Conservation (phyloP, 2,888 invertebrate species). For the Macroteleia sp. region DNA sequence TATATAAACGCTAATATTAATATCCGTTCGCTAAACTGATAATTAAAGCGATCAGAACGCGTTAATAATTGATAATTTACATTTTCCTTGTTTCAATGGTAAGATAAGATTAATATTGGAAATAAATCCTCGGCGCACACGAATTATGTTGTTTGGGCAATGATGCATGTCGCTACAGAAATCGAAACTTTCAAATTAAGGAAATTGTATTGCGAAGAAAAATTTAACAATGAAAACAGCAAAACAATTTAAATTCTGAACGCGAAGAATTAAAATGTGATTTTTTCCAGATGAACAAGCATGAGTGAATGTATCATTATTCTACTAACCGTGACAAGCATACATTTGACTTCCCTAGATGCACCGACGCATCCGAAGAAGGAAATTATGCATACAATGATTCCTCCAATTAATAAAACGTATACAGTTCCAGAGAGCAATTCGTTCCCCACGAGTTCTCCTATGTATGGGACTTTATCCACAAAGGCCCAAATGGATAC, state of each 20-base stretch:
- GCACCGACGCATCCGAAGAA: constrained; percentile 97
- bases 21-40: constrained; percentile 24
- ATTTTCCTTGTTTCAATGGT: constrained; percentile 23
- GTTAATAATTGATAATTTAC: constrained; percentile 42
- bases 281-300: too few species aligned
- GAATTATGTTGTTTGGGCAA: not conserved
- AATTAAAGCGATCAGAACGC: constrained; percentile 19
- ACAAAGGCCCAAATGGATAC: constrained; percentile 94
- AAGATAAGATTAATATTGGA: constrained; percentile 25
- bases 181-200: not conserved
- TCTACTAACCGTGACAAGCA: constrained; percentile 95
- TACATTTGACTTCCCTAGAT: constrained; percentile 96
- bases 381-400: constrained; percentile 91
- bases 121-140: not conserved
- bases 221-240: too few species aligned
- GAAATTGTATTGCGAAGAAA: too few species aligned
- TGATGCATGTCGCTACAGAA: not conserved
- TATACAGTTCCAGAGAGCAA: constrained; percentile 94
- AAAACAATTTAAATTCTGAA: too few species aligned
- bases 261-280: too few species aligned
- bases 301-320: too few species aligned
- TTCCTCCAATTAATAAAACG: constrained; percentile 92
- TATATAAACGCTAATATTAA: constrained; percentile 37
- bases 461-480: constrained; percentile 91
- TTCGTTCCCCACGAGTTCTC: constrained; percentile 92